phyloP scores from a whole-genome alignment of 2,113 vertebrate genomes.

The Cephalopholis sonnerati region DNA sequence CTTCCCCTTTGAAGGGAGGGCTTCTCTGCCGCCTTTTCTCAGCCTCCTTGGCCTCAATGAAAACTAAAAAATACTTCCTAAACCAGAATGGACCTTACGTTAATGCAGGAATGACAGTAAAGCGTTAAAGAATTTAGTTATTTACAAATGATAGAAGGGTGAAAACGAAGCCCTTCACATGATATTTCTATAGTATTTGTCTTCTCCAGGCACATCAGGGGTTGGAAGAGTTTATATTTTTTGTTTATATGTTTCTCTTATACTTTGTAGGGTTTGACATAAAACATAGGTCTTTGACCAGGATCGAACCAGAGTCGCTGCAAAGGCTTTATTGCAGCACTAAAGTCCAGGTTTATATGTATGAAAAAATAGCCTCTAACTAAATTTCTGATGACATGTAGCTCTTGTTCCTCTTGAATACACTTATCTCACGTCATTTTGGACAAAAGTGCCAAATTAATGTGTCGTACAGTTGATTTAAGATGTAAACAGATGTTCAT shows the following conservation, averaged over 20 bases:
- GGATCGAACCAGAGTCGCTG: neutral
- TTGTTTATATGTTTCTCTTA: too few species aligned
- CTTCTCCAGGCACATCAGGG: neutral
- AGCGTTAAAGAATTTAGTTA: neutral
- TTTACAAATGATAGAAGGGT: neutral
- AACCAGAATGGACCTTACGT: neutral
- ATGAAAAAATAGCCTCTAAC: too few species aligned
- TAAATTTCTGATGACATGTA: neutral
- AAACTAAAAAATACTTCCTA: neutral
- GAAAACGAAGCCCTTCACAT: neutral
- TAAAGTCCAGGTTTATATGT: too few species aligned
- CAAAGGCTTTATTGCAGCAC: too few species aligned
- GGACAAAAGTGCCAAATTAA: neutral
- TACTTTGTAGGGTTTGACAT: too few species aligned
- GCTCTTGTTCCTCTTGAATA: neutral
- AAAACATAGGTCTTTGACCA: neutral
- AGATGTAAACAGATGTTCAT: neutral
- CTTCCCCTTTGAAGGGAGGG: conserved; percentile 64
- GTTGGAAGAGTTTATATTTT: neutral
- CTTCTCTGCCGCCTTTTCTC: conserved; percentile 31
- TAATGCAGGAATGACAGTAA: neutral
- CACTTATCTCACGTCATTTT: neutral
- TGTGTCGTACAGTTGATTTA: neutral
- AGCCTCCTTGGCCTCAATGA: conserved; percentile 14
- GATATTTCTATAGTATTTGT: neutral